These are phyloP conservation scores for Horisme vitalbata DNA, from an alignment of 2,888 invertebrate genomes.

Conservation along the genomic window DNA sequence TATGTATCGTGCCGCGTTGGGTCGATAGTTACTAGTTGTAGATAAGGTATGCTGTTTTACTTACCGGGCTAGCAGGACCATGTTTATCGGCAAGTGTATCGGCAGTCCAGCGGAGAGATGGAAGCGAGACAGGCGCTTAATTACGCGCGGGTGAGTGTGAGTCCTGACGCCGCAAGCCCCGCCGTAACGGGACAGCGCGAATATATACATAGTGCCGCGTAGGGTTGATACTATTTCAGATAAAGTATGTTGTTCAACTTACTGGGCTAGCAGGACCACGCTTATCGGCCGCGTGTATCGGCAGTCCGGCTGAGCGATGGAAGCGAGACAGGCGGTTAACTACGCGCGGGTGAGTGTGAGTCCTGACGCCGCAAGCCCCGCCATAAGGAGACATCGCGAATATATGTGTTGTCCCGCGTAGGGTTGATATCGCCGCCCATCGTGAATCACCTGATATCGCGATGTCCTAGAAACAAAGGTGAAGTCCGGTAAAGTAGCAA, in stretches of 20 bases:
- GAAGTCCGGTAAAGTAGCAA: too few relatives aligned
- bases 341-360: conserved; percentile 96
- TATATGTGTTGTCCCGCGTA: conserved; percentile 98
- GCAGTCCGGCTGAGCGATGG: conserved; percentile 97
- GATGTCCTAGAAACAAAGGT: conserved; percentile 88
- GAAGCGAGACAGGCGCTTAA: too few relatives aligned
- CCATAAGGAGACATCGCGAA: conserved; percentile 99
- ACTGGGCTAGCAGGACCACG: conserved; percentile 46
- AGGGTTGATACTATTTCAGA: too few relatives aligned
- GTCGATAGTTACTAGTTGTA: too few relatives aligned
- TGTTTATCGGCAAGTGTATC: too few relatives aligned
- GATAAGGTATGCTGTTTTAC: conserved; percentile 12
- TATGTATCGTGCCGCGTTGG: too few relatives aligned
- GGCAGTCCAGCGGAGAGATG: conserved; percentile 97
- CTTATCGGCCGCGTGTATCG: conserved; percentile 60
- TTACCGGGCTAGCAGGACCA: conserved; percentile 49
- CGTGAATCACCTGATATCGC: conserved; percentile 96
- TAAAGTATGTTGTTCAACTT: conserved; percentile 17
- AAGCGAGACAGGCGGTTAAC: conserved; percentile 97
- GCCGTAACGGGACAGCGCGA: too few relatives aligned
- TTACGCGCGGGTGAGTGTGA: too few relatives aligned
- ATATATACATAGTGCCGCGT: too few relatives aligned
- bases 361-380: conserved; percentile 94
- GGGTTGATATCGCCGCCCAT: conserved; percentile 98
- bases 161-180: too few relatives aligned